Evolutionary conservation across 2,888 invertebrate genomes (phyloP), one percentile per base, ranked within the genome.

Genomic region (Lysandra coridon): DNA sequence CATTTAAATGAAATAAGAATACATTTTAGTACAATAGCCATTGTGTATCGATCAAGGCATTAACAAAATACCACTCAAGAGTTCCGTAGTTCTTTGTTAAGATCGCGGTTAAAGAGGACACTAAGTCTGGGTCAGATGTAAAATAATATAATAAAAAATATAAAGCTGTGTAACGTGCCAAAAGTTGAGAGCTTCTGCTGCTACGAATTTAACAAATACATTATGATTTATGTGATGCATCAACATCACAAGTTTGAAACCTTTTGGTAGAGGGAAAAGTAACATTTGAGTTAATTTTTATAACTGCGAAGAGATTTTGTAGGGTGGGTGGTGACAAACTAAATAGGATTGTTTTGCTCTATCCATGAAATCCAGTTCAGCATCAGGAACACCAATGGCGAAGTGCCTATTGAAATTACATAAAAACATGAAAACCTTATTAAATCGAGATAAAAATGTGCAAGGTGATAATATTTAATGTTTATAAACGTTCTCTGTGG

Each of bases 91-190:
- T 69, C 69, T 69, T 69, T 69, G 69, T 69, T 69, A 76, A 53
- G 76, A 53, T 53, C 53, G 76, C 76, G 30, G 76, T 57, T 53
- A 80, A 75, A 73, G 80, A 79, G 79, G 80, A 80, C 82, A 80
- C 37, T 40, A 69, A 78, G 82, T 82, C 82, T 81, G 78, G 81
- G 78, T 80, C 82, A 80, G 77, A 78, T 81, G 81, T 79, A 79
- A 80, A 81, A 80, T 76, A 30, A 79, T 69, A 78, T 76, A 49
- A 78, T 77, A 77, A 80, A 76, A 76, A 76, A 53, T 76, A 40
- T 44, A 79, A 78, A 60, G 77, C 78, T 53, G 73, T 73, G 79
- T 76, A 57, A 74, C 80, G 77, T 80, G 81, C 81, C 80, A 80
- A 81, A 79, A 78, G 78, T 78, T 37, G 44, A 74, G 44, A 74